Evolutionary conservation across 1,140 invertebrate genomes (phyloP).

Genomic region (Achatina immaculata): DNA sequence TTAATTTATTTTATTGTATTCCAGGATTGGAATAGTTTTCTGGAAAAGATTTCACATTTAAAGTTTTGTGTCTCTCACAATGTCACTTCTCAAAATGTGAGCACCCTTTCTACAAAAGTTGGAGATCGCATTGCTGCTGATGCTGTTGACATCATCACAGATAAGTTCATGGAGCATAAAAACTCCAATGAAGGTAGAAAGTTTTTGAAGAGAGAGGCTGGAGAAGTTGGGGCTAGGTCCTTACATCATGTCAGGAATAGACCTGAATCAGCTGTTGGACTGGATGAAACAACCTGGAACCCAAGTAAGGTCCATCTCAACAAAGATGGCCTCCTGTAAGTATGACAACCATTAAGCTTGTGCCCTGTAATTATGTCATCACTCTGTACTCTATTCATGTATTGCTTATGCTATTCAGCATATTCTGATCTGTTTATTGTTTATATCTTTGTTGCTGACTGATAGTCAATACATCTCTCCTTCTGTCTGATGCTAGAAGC

Average conservation of each 20-base stretch:
- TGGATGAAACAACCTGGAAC: not conserved
- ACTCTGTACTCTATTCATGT: too few species aligned
- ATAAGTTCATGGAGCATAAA: not conserved
- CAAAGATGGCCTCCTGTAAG: not conserved
- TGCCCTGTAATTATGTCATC: too few species aligned
- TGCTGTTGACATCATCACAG: conserved; percentile 16
- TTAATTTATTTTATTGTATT: conserved; percentile 25
- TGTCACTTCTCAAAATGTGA: not conserved
- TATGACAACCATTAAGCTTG: too few species aligned
- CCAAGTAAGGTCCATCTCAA: not conserved
- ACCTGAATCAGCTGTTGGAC: not conserved
- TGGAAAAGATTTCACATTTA: conserved; percentile 61
- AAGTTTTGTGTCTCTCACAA: conserved; percentile 60
- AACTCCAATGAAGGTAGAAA: not conserved
- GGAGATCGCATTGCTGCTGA: conserved; percentile 24
- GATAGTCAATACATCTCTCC: too few species aligned
- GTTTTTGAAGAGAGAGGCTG: not conserved
- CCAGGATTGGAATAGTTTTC: conserved; percentile 70
- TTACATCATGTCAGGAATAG: not conserved
- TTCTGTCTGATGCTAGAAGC: too few species aligned
- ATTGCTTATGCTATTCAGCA: too few species aligned
- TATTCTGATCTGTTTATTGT: too few species aligned
- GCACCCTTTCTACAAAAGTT: not conserved
- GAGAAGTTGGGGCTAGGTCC: not conserved
- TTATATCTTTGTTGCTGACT: too few species aligned